Percentiles rank a stretch among this genome's conserved stretches.
Evolutionary conservation across 1,140 invertebrate species (phyloP).

Genomic region (Anoplophora glabripennis): DNA sequence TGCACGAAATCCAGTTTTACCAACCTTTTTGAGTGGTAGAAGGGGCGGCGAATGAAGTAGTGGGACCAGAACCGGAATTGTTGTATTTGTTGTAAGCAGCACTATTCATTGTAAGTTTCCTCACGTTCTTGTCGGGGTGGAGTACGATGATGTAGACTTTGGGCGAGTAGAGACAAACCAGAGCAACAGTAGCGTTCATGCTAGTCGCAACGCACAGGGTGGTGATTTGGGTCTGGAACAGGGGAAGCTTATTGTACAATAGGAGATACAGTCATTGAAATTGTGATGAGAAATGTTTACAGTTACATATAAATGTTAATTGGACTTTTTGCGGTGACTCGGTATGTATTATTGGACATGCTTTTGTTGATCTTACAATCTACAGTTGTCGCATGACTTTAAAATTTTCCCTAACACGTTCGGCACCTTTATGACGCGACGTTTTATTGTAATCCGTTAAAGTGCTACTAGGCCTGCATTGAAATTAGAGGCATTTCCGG

Average conservation of each 20-base stretch:
- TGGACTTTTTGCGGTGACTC: neutral
- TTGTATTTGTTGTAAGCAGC: conserved; percentile 50
- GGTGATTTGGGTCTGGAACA: conserved; percentile 65
- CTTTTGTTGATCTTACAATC: neutral
- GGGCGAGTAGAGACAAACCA: conserved; percentile 70
- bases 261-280: neutral
- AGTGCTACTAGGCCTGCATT: too few species aligned
- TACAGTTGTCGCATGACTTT: neutral
- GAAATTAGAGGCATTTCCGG: too few species aligned
- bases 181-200: conserved; percentile 67
- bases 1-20: neutral
- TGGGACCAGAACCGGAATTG: conserved; percentile 29
- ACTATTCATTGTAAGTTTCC: conserved; percentile 52
- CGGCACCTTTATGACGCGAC: too few species aligned
- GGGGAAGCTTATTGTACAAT: neutral
- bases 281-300: neutral
- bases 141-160: conserved; percentile 73
- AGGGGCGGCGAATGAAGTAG: conserved; percentile 32
- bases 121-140: conserved; percentile 64
- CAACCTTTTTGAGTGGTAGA: conserved; percentile 25
- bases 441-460: too few species aligned
- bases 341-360: neutral
- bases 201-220: conserved; percentile 71
- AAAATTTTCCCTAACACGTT: too few species aligned
- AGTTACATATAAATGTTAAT: neutral